Base-by-base conservation (phyloP, 2,113 vertebrate genomes). In the Narcine bancroftii region DNA sequence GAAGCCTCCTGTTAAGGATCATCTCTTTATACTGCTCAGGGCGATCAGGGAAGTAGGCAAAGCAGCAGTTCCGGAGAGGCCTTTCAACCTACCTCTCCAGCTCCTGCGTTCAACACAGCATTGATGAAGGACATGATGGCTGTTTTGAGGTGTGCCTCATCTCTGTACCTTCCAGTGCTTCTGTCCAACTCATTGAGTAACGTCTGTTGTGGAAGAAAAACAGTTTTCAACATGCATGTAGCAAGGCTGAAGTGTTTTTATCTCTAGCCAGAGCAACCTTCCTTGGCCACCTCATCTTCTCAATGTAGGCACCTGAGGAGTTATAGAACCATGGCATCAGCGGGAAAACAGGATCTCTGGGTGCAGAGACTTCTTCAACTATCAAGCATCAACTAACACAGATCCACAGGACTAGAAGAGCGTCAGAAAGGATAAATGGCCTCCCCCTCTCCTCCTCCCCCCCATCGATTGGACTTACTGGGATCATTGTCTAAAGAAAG, bases 111-210 rank as follows among this genome's bases (percentile, higher is more conserved):
- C 92, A 99, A 97, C 93, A 99, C 97, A 0, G 99, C 98, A 0
- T 99, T 99, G 95, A 99, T 99, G 94, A 99, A 99, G 93, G 98
- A 99, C 98, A 99, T 99, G 94, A 99, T 99, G 94, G 98, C 98
- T 0, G 98, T 99, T 96, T 99, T 99, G 92, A 99, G 95, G 94
- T 97, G 99, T 92, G 99, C 98, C 95, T 99, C 98, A 33, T 99
- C 99, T 93, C 97, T 95, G 94, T 99, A 99, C 92, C 96, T 96
- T 10, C 99, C 99, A 92, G 97, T 96, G 92, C 98, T 99, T 93
- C 96, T 95, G 94, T 99, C 99, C 76, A 99, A 95, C 93, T 99
- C 98, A 0, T 98, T 98, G 94, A 99, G 94, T 93, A 99, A 94
- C 0, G 97, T 97, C 98, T 99, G 92, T 3, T 26, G 24, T 45